Percentiles rank a stretch among this genome's conserved stretches.
These are phyloP conservation scores for Pantelozetes paolii DNA, from an alignment of 2,888 invertebrate genomes.

Conservation along the genomic window DNA sequence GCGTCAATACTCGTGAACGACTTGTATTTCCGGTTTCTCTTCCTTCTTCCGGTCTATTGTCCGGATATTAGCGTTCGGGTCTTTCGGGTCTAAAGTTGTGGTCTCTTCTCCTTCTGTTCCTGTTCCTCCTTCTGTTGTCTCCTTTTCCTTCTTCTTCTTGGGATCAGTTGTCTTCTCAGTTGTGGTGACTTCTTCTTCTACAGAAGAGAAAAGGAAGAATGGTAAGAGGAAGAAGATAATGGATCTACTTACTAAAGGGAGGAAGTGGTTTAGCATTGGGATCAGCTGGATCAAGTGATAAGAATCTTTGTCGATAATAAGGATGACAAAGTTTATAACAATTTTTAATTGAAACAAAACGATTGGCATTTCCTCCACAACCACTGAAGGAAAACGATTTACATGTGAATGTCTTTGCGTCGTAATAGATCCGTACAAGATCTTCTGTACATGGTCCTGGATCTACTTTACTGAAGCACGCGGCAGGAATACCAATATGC, in stretches of 20 bases:
- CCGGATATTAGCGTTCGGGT: background rate
- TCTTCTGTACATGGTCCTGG: constrained; percentile 22
- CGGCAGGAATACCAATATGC: constrained; percentile 19
- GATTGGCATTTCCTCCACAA: constrained; percentile 31
- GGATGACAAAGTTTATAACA: constrained; percentile 38
- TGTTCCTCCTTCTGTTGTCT: constrained; percentile 7
- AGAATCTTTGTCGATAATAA: constrained; percentile 19
- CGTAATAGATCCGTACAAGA: constrained; percentile 30
- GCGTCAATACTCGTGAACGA: background rate
- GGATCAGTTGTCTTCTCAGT: too few species aligned
- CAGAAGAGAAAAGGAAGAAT: too few species aligned
- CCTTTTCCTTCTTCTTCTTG: too few species aligned
- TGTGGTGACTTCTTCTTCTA: too few species aligned
- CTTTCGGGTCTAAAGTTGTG: too few species aligned
- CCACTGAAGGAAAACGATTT: constrained; percentile 34
- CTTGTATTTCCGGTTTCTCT: background rate
- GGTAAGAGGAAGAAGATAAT: too few species aligned
- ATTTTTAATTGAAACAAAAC: constrained; percentile 31
- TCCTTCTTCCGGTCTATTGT: background rate
- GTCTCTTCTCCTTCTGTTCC: too few species aligned
- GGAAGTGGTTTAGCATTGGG: too few species aligned
- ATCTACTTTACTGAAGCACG: constrained; percentile 24
- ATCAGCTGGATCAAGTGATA: background rate
- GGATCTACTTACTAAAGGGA: too few species aligned
- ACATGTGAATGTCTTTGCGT: constrained; percentile 15